Evolutionary conservation across 1,140 invertebrate genomes (phyloP), one percentile per base, ranked within the genome.

Genomic region (Caligus rogercresseyi): DNA sequence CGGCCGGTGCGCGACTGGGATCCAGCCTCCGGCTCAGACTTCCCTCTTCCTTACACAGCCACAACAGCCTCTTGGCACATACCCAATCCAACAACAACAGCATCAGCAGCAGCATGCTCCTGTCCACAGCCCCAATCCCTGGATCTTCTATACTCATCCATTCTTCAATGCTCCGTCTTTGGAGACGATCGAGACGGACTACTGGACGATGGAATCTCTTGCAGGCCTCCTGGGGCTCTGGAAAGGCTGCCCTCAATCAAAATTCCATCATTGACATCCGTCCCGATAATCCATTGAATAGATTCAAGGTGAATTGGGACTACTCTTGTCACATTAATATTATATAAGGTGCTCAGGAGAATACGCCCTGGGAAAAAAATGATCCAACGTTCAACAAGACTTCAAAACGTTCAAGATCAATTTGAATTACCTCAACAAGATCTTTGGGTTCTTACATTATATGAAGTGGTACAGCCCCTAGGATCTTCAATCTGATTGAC

Each of bases 131-230:
- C 15, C 53, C 15, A 13, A 7, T 19, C 25, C 18, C 15, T 52
- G n/a, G 24, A 63, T 16, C 51, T 20, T 7, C 21, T 56, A 19
- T 59, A 16, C 19, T 21, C 56, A 15, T 52, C 53, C 15, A 19
- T 63, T 1, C 16, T 59, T 3, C 52, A 55, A 23, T 54, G 52
- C 3, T 56, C 83, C 56, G 80, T 94, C 19, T 95, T 88, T 74
- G 87, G 87, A 25, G 91, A 95, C 74, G 91, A 96, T 69, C 76
- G 90, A 31, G 92, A 96, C 71, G 82, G 83, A 64, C 85, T 90
- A 25, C 78, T 97, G 87, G 88, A 1, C 87, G 87, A 71, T 94
- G 89, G 85, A 97, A 96, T 71, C 81, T 91, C 63, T 74, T 97
- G 51, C 90, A 94, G 73, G 89, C 91, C 1, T 83, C 85, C 66